Evolutionary conservation across 2,113 vertebrate genomes (phyloP), one percentile per base, ranked within the genome.

Genomic region (Acrocephalus arundinaceus): DNA sequence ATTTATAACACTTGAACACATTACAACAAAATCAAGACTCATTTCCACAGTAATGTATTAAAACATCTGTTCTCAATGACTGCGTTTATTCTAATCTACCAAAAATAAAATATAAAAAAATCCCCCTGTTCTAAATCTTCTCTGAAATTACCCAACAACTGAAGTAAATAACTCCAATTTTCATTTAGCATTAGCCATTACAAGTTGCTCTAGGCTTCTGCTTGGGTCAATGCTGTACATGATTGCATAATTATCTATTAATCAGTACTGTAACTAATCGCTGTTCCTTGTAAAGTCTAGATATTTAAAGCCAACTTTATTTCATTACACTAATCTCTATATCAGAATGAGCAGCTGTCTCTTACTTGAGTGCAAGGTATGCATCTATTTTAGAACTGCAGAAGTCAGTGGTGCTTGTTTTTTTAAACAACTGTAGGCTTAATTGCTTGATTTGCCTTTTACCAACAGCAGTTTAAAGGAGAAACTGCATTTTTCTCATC

Each of bases 261-360:
- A 97, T 94, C 90, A 94, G 93, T 54, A 95, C 89, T 82, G 65
- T 91, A 96, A 97, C 87, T 96, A 97, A 97, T 96, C 91, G 89
- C 51, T 86, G 73, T 48, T 96, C 80, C 66, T 96, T 96, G 46
- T 93, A 97, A 93, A 74, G 92, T 96, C 91, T 94, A 82, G 86
- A 65, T 97, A 97, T 95, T 97, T 97, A 97, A 82, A 97, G 92
- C 83, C 96, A 96, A 97, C 84, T 98, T 98, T 97, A 98, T 98
- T 98, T 98, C 97, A 98, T 98, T 98, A 98, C 27, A 2, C 77
- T 98, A 97, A 98, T 98, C 96, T 94, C 96, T 96, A 98, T 96
- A 97, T 97, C 97, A 97, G 96, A 98, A 97, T 76, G 94, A 97
- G 87, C 96, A 98, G 96, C 97, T 97, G 97, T 97, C 96, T 95